Percentiles rank a stretch among this genome's conserved stretches.
These are phyloP conservation scores for Lagorchestes hirsutus DNA, from an alignment of 2,797 vertebrate species.

Conservation along the genomic window DNA sequence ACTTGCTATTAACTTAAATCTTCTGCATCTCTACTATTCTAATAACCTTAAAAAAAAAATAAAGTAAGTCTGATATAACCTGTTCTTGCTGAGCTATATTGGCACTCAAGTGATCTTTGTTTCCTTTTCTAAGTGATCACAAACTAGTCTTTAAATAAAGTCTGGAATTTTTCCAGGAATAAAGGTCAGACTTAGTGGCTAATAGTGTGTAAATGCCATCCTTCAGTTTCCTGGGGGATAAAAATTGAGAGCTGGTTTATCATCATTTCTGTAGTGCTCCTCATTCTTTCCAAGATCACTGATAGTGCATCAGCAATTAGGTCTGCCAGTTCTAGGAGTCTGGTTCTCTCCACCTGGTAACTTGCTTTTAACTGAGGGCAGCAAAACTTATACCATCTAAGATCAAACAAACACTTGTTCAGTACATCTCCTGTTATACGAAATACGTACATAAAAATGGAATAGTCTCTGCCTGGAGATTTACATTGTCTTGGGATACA, in stretches of 20 bases:
- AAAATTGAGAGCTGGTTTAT: not conserved
- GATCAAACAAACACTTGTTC: not conserved
- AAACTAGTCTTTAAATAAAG: not conserved
- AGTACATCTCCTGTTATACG: not conserved
- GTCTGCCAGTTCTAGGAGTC: not conserved
- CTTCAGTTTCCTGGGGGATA: not conserved
- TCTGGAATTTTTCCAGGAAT: not conserved
- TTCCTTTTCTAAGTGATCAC: not conserved
- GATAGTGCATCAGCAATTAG: not conserved
- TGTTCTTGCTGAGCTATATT: not conserved
- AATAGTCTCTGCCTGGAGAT: not conserved
- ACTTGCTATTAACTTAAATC: not conserved
- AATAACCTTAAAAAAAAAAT: no score
- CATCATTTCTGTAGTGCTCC: not conserved
- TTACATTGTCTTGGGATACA: not conserved
- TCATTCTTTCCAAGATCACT: not conserved
- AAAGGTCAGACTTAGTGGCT: not conserved
- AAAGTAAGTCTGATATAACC: not conserved
- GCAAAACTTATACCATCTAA: not conserved
- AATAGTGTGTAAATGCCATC: not conserved
- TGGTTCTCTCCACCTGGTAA: not conserved
- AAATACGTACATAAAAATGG: not conserved
- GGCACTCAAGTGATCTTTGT: not conserved
- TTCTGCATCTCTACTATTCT: not conserved
- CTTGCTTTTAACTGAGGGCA: not conserved